Evolutionary conservation across 2,113 vertebrate species (phyloP).

Genomic region (Heptranchias perlo): DNA sequence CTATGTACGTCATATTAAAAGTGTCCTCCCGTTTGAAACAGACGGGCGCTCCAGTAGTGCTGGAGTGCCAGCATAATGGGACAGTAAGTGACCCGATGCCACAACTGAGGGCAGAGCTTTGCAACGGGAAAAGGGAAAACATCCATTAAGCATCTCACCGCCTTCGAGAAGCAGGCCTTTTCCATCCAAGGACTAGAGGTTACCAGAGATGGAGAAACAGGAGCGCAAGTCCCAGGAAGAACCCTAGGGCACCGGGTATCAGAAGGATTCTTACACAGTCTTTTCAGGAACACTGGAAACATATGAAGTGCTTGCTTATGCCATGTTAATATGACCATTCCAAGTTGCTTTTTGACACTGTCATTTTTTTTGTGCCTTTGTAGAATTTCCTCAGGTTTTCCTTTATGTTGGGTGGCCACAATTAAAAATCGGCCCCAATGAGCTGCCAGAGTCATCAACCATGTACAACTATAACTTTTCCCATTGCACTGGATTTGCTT

Average conservation of each 20-base stretch:
- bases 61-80: not conserved
- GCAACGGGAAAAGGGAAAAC: not conserved
- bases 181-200: not conserved
- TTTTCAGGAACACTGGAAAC: not conserved
- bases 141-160: not conserved
- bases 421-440: not conserved
- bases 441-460: not conserved
- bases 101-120: not conserved
- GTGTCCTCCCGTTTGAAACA: not conserved
- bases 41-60: not conserved
- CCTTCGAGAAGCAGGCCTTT: not conserved
- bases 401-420: not conserved
- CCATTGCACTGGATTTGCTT: not conserved
- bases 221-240: not conserved
- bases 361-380: not conserved
- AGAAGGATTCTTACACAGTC: not conserved
- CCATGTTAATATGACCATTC: not conserved
- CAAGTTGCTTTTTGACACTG: not conserved
- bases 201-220: not conserved
- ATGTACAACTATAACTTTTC: not conserved
- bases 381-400: not conserved
- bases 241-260: not conserved
- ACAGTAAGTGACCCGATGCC: not conserved
- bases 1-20: not conserved
- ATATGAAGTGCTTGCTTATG: not conserved